These are phyloP conservation scores for Nettapus auritus DNA, from an alignment of 2,113 vertebrate species.

Conservation along the genomic window DNA sequence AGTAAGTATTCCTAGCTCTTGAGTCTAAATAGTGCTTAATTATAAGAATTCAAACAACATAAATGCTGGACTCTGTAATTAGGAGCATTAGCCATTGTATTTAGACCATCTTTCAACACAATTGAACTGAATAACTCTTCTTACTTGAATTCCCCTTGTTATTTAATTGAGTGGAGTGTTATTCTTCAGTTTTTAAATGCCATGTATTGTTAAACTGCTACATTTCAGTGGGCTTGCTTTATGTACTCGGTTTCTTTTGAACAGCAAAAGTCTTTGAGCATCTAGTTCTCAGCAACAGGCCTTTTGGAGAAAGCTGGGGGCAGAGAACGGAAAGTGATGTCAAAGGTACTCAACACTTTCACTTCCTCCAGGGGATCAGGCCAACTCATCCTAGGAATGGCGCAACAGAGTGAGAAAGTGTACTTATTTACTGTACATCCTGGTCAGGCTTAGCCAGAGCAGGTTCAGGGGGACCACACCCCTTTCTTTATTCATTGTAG, in stretches of 20 bases:
- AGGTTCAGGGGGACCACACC: conserved; percentile 21
- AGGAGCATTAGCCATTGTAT: not conserved
- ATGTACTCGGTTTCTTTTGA: not conserved
- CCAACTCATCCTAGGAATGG: not conserved
- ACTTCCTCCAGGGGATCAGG: not conserved
- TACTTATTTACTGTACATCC: conserved; percentile 7
- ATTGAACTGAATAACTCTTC: not conserved
- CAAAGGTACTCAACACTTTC: not conserved
- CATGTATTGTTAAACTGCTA: not conserved
- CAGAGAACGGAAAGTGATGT: not conserved
- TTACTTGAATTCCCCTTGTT: not conserved
- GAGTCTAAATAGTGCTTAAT: not conserved
- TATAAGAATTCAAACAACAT: conserved; percentile 47
- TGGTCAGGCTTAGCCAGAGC: conserved; percentile 12
- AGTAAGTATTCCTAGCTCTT: not conserved
- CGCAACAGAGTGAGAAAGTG: not conserved
- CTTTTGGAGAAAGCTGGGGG: not conserved
- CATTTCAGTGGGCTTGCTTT: not conserved
- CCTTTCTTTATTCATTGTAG: not conserved
- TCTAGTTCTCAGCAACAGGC: not conserved
- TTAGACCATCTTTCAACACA: not conserved
- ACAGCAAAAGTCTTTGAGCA: not conserved
- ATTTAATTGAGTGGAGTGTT: not conserved
- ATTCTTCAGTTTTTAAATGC: not conserved
- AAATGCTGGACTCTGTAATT: not conserved